Conservation (phyloP, 2,888 invertebrate genomes). For the Hartigia nigra region DNA sequence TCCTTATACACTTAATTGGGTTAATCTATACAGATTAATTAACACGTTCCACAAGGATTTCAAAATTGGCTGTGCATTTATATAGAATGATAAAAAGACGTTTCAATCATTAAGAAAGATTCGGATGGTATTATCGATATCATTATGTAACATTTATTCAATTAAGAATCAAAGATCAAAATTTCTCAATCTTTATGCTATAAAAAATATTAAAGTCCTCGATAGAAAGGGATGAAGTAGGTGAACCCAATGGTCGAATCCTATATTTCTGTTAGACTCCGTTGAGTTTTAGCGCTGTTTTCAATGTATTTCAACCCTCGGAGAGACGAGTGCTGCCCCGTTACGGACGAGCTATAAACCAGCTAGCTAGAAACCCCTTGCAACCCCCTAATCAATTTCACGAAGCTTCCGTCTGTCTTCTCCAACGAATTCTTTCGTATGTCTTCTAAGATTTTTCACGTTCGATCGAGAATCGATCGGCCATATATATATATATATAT, state of each 20-base stretch:
- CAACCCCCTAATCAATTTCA: slow-evolving; percentile 52
- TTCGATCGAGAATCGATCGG: neutral
- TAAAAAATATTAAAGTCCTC: neutral
- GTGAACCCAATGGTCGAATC: neutral
- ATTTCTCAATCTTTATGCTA: neutral
- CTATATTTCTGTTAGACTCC: neutral
- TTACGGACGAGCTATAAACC: slow-evolving; percentile 56
- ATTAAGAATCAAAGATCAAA: neutral
- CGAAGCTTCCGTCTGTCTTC: neutral
- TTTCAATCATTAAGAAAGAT: neutral
- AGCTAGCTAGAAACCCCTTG: slow-evolving; percentile 46
- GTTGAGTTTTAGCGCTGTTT: slow-evolving; percentile 14
- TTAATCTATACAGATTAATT: slow-evolving; percentile 57
- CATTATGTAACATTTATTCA: neutral
- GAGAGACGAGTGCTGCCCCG: slow-evolving; percentile 62
- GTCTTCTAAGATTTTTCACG: neutral
- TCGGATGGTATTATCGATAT: neutral
- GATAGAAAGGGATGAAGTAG: neutral
- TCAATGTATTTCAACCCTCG: slow-evolving; percentile 28
- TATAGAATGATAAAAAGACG: neutral
- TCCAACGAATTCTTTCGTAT: neutral
- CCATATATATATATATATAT: neutral
- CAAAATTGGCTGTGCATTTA: neutral
- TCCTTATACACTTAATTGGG: slow-evolving; percentile 53
- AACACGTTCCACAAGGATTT: slow-evolving; percentile 28